Evolutionary conservation across 2,888 invertebrate genomes (phyloP).

Genomic region (Nomada hirtipes): DNA sequence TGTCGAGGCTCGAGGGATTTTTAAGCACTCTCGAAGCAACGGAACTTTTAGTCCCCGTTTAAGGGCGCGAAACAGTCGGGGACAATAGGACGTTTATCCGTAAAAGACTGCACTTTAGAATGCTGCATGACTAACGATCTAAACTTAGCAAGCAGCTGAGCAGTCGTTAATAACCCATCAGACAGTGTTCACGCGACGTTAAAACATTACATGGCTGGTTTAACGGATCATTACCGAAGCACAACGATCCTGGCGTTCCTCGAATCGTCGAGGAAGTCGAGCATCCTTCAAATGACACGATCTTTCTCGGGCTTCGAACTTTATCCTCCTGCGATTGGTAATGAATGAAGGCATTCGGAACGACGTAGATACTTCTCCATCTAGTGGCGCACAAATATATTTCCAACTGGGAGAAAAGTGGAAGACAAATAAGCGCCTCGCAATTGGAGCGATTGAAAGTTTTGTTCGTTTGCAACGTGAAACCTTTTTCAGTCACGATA

Average conservation of each 20-base stretch:
- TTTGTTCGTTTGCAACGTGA: constrained; percentile 7
- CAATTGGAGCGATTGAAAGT: constrained; percentile 71
- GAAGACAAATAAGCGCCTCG: constrained; percentile 60
- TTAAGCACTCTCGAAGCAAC: too few species aligned
- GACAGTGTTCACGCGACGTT: constrained; percentile 1
- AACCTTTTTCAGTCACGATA: constrained; percentile 20
- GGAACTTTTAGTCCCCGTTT: too few species aligned
- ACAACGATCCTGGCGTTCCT: background rate
- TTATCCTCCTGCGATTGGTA: too few species aligned
- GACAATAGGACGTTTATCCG: background rate
- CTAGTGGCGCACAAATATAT: constrained; percentile 58
- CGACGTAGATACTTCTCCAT: constrained; percentile 70
- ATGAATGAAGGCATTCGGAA: constrained; percentile 40
- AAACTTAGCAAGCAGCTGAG: constrained; percentile 14
- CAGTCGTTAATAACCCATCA: constrained; percentile 21
- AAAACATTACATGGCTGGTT: constrained; percentile 19
- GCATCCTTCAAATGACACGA: too few species aligned
- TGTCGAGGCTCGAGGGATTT: too few species aligned
- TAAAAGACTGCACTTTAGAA: background rate
- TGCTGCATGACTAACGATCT: background rate
- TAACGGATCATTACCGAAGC: constrained; percentile 34
- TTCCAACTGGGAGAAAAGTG: constrained; percentile 18
- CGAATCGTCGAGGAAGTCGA: background rate
- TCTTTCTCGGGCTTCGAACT: too few species aligned
- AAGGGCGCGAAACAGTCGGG: background rate